These are phyloP conservation scores for Pyralis farinalis DNA, from an alignment of 2,888 invertebrate genomes.

Conservation along the genomic window DNA sequence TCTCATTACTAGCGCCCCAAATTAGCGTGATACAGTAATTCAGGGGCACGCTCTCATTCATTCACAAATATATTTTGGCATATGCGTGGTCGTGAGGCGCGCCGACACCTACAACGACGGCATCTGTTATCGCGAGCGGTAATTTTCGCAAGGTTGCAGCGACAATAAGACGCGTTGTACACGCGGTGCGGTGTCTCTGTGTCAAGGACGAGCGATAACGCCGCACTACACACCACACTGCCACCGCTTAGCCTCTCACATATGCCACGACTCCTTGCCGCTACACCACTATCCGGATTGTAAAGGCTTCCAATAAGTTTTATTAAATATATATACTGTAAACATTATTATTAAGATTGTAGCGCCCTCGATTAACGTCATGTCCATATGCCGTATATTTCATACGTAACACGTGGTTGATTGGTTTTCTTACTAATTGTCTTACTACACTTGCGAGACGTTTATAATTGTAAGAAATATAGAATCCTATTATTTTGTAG, in stretches of 20 bases:
- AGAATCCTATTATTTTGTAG: too few species aligned
- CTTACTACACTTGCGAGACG: too few species aligned
- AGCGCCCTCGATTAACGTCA: too few species aligned
- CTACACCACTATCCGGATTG: not conserved
- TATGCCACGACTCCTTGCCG: conserved; percentile 29
- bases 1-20: not conserved
- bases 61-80: conserved; percentile 38
- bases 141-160: conserved; percentile 76
- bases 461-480: too few species aligned
- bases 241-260: conserved; percentile 43
- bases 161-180: conserved; percentile 73
- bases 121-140: conserved; percentile 59
- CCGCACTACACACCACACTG: conserved; percentile 39
- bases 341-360: too few species aligned
- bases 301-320: too few species aligned
- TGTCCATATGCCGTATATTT: too few species aligned
- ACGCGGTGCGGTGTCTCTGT: conserved; percentile 70
- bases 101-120: conserved; percentile 36
- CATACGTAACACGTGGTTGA: too few species aligned
- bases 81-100: conserved; percentile 31
- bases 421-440: too few species aligned
- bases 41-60: conserved; percentile 36
- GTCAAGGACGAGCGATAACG: conserved; percentile 78
- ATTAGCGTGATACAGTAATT: conserved; percentile 24
- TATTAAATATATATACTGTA: too few species aligned